Evolutionary conservation across 2,888 invertebrate genomes (phyloP).

Genomic region (Theretra japonica): DNA sequence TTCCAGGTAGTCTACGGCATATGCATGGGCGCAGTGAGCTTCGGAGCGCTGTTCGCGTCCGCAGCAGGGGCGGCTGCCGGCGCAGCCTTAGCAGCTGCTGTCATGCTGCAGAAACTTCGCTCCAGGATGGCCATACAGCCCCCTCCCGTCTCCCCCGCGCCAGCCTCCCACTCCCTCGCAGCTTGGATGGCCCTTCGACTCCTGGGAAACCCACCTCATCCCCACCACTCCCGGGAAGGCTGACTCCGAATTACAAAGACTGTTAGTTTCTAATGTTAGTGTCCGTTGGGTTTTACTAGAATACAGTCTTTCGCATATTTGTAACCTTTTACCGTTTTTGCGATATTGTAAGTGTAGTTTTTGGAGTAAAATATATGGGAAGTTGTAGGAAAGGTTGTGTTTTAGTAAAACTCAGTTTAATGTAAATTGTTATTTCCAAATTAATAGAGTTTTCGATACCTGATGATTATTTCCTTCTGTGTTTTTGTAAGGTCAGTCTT

Average conservation of each 20-base stretch:
- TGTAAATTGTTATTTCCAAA: slow-evolving; percentile 31
- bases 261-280: slow-evolving; percentile 31
- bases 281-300: slow-evolving; percentile 7
- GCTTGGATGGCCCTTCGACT: slow-evolving; percentile 90
- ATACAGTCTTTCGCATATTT: neutral
- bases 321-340: neutral
- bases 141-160: slow-evolving; percentile 74
- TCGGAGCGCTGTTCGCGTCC: slow-evolving; percentile 94
- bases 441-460: slow-evolving; percentile 53
- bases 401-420: slow-evolving; percentile 12
- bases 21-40: slow-evolving; percentile 95
- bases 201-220: slow-evolving; percentile 79
- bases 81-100: slow-evolving; percentile 93
- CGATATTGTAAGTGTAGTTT: neutral
- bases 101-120: slow-evolving; percentile 91
- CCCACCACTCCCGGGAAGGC: slow-evolving; percentile 68
- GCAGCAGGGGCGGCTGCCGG: slow-evolving; percentile 94
- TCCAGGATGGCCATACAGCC: slow-evolving; percentile 87
- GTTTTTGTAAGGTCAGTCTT: slow-evolving; percentile 53
- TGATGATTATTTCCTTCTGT: slow-evolving; percentile 48
- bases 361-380: neutral
- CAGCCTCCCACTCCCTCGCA: slow-evolving; percentile 87
- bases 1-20: slow-evolving; percentile 92
- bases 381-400: neutral
- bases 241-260: slow-evolving; percentile 44